These are phyloP conservation scores for Mesitornis unicolor DNA, from an alignment of 2,113 vertebrate species.

Conservation along the genomic window DNA sequence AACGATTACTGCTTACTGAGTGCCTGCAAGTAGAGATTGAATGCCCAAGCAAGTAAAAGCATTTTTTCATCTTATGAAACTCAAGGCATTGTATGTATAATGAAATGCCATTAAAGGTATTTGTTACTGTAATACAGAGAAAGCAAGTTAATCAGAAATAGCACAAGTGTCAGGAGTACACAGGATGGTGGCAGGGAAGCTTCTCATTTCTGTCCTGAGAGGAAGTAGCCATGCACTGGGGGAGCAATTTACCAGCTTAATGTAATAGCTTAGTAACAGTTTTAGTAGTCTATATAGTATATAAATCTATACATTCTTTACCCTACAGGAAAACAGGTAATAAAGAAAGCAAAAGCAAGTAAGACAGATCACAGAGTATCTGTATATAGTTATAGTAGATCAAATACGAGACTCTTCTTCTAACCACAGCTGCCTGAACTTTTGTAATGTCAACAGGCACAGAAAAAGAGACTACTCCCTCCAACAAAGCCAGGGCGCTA, in stretches of 20 bases:
- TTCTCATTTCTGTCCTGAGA: neutral
- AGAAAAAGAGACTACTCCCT: neutral
- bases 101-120: neutral
- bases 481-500: neutral
- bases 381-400: accelerated
- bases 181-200: neutral
- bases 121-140: conserved; percentile 3
- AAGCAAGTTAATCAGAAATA: neutral
- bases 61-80: neutral
- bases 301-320: neutral
- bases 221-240: neutral
- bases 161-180: neutral
- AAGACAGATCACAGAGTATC: neutral
- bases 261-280: neutral
- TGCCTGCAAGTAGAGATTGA: neutral
- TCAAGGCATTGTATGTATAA: neutral
- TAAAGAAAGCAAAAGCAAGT: neutral
- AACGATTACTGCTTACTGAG: neutral
- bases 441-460: accelerated
- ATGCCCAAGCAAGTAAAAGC: neutral
- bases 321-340: neutral
- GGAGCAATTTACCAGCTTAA: neutral
- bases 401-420: neutral
- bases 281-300: neutral
- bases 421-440: neutral